Percentiles rank a stretch among this genome's conserved stretches.
phyloP scores from a whole-genome alignment of 1,140 invertebrate genomes.

The Trichoplusia ni region DNA sequence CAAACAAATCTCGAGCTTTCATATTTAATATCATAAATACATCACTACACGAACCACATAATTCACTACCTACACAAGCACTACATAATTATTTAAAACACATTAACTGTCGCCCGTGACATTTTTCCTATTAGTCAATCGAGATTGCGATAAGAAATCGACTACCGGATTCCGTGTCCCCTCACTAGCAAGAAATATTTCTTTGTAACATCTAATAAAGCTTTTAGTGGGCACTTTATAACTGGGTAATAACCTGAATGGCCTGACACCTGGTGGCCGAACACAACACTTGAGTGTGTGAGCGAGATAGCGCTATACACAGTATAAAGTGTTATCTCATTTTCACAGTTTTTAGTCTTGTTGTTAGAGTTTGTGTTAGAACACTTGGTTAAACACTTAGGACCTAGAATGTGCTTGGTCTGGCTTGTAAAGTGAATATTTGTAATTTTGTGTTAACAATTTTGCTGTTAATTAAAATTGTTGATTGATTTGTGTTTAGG shows the following conservation, averaged over 20 bases:
- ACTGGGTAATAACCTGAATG: conserved; percentile 21
- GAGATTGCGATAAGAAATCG: conserved; percentile 19
- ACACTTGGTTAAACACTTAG: conserved; percentile 1
- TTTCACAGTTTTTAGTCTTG: too few species aligned
- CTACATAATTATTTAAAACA: conserved; percentile 23
- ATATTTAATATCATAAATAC: neutral
- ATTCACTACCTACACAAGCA: conserved; percentile 12
- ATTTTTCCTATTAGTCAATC: conserved; percentile 26
- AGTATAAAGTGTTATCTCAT: too few species aligned
- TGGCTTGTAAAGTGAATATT: neutral
- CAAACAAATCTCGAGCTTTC: too few species aligned
- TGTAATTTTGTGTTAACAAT: neutral
- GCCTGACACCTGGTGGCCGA: conserved; percentile 8
- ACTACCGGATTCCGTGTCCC: conserved; percentile 26
- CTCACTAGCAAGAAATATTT: conserved; percentile 32
- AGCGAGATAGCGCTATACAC: too few species aligned
- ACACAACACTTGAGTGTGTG: too few species aligned
- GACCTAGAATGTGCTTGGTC: neutral
- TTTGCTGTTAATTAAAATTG: too few species aligned
- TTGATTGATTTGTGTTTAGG: neutral
- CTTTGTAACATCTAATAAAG: conserved; percentile 34
- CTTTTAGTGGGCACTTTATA: conserved; percentile 34
- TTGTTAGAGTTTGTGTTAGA: too few species aligned
- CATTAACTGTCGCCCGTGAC: conserved; percentile 11
- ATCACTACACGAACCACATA: neutral